Evolutionary conservation across 2,888 invertebrate species (phyloP).

Genomic region (Hypsopygia costalis): DNA sequence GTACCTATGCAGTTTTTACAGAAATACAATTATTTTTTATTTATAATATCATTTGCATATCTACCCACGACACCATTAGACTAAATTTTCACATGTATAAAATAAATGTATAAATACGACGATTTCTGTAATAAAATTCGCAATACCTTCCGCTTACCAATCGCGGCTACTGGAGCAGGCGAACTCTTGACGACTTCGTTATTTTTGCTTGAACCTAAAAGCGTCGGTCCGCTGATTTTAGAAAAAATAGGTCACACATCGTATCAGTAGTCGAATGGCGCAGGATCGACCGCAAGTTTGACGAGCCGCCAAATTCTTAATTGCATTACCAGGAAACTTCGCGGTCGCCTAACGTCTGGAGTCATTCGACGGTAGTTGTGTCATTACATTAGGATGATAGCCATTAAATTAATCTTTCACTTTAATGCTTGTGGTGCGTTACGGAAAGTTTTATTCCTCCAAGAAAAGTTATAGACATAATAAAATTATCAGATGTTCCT

Average conservation of each 20-base stretch:
- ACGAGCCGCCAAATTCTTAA: conserved; percentile 30
- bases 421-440: background rate
- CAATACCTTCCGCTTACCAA: conserved; percentile 28
- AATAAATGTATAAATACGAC: too few species aligned
- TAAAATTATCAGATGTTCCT: background rate
- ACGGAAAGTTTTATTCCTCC: too few species aligned
- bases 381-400: background rate
- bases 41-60: too few species aligned
- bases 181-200: conserved; percentile 30
- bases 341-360: conserved; percentile 16
- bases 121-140: conserved; percentile 26
- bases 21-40: too few species aligned
- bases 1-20: too few species aligned
- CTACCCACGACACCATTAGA: too few species aligned
- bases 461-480: background rate
- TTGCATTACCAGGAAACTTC: conserved; percentile 24
- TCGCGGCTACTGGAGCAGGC: conserved; percentile 34
- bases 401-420: background rate
- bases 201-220: conserved; percentile 38
- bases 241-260: conserved; percentile 32
- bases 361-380: background rate
- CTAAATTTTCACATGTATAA: too few species aligned
- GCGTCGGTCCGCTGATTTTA: conserved; percentile 25
- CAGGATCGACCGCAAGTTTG: conserved; percentile 20
- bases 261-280: conserved; percentile 23